Conservation (phyloP, 2,888 invertebrate species). For the Andrena chrysosceles region DNA sequence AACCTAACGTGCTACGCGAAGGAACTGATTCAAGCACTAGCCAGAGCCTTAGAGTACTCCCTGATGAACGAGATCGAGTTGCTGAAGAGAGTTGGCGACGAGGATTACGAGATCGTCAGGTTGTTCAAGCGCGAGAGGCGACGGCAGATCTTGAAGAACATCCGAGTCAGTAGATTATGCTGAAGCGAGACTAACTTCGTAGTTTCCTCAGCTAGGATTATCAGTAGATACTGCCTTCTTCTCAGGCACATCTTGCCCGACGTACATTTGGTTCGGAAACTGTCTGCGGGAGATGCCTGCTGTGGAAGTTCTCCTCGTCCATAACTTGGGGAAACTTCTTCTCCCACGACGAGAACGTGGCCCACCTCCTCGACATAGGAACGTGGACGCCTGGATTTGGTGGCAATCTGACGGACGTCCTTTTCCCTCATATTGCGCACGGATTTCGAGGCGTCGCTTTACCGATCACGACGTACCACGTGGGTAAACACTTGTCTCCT, state of each 20-base stretch:
- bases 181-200: not conserved
- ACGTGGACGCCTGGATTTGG: constrained; percentile 91
- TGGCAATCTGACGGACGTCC: constrained; percentile 88
- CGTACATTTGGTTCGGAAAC: constrained; percentile 32
- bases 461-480: constrained; percentile 92
- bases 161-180: constrained; percentile 86
- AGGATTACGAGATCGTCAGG: constrained; percentile 94
- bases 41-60: constrained; percentile 89
- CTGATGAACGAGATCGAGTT: constrained; percentile 90
- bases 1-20: constrained; percentile 90
- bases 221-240: not conserved
- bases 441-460: constrained; percentile 91
- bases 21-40: constrained; percentile 89
- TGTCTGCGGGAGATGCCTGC: constrained; percentile 78
- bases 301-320: constrained; percentile 86
- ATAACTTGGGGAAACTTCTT: constrained; percentile 88
- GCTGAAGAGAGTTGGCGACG: constrained; percentile 91
- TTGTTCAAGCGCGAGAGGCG: constrained; percentile 90
- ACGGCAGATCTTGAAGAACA: constrained; percentile 88
- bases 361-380: constrained; percentile 87
- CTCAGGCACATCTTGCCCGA: constrained; percentile 57
- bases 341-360: constrained; percentile 77
- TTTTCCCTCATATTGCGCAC: constrained; percentile 93
- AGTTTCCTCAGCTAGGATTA: not conserved
- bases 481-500: constrained; percentile 84